Evolutionary conservation across 2,797 vertebrate genomes (phyloP).

Genomic region (Lutjanus campechanus): DNA sequence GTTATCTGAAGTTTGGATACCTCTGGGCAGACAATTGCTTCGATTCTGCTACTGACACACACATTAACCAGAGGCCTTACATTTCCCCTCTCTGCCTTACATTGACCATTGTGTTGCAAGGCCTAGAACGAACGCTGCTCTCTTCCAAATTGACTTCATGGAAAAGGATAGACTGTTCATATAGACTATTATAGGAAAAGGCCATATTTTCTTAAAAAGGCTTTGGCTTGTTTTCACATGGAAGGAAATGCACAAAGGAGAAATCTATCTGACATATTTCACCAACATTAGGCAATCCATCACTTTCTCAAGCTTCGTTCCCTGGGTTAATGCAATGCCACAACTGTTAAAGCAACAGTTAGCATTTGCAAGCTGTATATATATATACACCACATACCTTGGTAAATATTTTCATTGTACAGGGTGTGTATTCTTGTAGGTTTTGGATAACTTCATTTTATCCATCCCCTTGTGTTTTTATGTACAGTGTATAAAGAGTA

Average conservation of each 20-base stretch:
- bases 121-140: slow-evolving; percentile 43
- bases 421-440: slow-evolving; percentile 89
- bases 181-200: slow-evolving; percentile 48
- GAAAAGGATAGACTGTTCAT: slow-evolving; percentile 71
- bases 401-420: slow-evolving; percentile 88
- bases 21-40: slow-evolving; percentile 61
- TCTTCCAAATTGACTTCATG: slow-evolving; percentile 15
- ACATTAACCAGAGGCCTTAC: slow-evolving; percentile 84
- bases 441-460: slow-evolving; percentile 87
- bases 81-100: slow-evolving; percentile 75
- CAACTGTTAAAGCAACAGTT: slow-evolving; percentile 59
- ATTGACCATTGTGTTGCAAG: slow-evolving; percentile 51
- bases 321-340: slow-evolving; percentile 40
- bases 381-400: slow-evolving; percentile 74
- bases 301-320: slow-evolving; percentile 38
- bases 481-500: slow-evolving; percentile 86
- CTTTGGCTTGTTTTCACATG: slow-evolving; percentile 77
- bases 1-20: slow-evolving; percentile 49
- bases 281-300: slow-evolving; percentile 42
- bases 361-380: slow-evolving; percentile 76
- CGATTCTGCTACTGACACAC: slow-evolving; percentile 55
- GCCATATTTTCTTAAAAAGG: slow-evolving; percentile 62
- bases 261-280: slow-evolving; percentile 45
- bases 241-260: slow-evolving; percentile 72
- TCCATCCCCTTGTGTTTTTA: slow-evolving; percentile 79